These are phyloP conservation scores for Phalacrocorax aristotelis DNA, from an alignment of 2,113 vertebrate species.

Conservation along the genomic window DNA sequence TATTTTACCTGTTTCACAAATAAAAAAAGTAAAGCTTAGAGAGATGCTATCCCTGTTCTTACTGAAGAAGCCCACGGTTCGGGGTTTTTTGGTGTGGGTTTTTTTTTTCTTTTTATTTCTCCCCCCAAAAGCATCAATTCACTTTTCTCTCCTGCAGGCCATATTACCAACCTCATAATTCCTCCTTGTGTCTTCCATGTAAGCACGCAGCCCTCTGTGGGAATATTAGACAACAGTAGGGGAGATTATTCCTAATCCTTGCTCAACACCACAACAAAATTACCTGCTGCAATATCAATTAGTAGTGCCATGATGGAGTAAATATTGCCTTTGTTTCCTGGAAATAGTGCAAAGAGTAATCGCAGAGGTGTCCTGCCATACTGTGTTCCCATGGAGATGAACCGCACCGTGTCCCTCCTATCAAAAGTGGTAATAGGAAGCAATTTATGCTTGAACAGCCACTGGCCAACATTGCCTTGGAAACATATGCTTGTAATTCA, in stretches of 20 bases:
- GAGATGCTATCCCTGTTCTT: not conserved
- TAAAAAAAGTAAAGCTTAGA: not conserved
- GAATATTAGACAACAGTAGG: not conserved
- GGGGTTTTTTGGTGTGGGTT: too few relatives aligned
- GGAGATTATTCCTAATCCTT: not conserved
- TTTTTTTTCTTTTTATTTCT: not conserved
- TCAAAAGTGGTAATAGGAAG: not conserved
- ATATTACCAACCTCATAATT: not conserved
- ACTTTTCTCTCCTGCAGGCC: not conserved
- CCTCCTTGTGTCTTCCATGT: not conserved
- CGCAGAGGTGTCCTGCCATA: not conserved
- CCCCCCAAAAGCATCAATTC: not conserved
- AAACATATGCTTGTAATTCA: not conserved
- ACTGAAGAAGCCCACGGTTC: rapidly evolving
- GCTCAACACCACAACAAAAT: not conserved
- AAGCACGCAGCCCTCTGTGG: not conserved
- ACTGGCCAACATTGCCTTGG: not conserved
- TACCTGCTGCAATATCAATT: not conserved
- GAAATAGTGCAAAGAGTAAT: not conserved
- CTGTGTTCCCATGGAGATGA: not conserved
- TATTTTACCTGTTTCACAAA: not conserved
- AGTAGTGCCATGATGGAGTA: not conserved
- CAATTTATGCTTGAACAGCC: slow-evolving; percentile 23
- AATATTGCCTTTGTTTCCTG: not conserved
- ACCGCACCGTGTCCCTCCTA: not conserved